Base-by-base conservation (phyloP, 1,140 invertebrate genomes). In the Drosophila nebulosa region DNA sequence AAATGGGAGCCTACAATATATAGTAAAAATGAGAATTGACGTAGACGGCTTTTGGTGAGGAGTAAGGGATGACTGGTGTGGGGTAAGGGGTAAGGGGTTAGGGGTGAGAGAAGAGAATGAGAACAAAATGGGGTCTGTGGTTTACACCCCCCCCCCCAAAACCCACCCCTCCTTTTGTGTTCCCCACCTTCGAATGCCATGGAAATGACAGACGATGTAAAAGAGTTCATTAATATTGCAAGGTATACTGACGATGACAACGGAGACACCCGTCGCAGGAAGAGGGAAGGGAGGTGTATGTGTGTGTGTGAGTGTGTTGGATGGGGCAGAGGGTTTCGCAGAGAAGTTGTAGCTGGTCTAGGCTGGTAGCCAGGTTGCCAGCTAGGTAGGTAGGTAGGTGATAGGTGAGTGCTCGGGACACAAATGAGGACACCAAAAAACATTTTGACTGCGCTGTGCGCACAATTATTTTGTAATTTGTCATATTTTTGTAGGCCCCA, bases 401-500 rank as follows among this genome's bases (percentile, higher is more conserved):
- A 32, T 32, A 56, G 53, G 53, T 32, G 53, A 30, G 56, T 53
- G 53, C 52, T 39, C 27, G 27, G 9, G 26, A 46, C 64, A 32
- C 53, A 74, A 68, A 61, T 65, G 77, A 79, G 77, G 77, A 64
- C 72, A 67, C 42, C 14, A 16, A 42, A 46, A 46, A 77, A 64
- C 81, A 86, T 86, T 85, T 85, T 81, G 74, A 86, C 78, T 71
- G 66, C 70, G 81, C 74, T 71, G 69, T 78, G 81, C 74, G 81
- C 81, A 81, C 81, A 85, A 85, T 85, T 85, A 86, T 85, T 85
- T 86, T 86, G 81, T 81, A 85, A 85, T 86, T 85, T 86, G 81
- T 85, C 81, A 85, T 78, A 86, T 81, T 80, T 59, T 85, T 80
- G 63, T 78, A 69, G 81, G 67, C 68, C 79, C 60, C 74, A 16